Evolutionary conservation across 2,113 vertebrate species (phyloP).

Genomic region (Loxodonta africana): DNA sequence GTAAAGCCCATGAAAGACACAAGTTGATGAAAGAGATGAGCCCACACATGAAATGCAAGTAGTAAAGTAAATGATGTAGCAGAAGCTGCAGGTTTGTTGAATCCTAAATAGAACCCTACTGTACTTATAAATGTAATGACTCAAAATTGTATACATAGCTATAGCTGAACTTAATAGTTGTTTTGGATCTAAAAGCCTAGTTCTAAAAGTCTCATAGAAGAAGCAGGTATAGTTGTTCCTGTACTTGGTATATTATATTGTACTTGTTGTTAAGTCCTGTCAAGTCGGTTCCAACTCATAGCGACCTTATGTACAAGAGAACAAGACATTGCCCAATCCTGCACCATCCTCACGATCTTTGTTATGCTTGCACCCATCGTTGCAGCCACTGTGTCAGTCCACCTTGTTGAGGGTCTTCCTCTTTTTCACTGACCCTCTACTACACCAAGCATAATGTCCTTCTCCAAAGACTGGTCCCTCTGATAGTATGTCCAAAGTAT

Average conservation of each 20-base stretch:
- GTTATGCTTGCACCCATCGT: too few species aligned
- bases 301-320: too few species aligned
- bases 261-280: too few species aligned
- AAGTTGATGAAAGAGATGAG: slow-evolving; percentile 91
- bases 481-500: too few species aligned
- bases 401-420: too few species aligned
- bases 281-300: too few species aligned
- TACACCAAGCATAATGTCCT: too few species aligned
- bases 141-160: slow-evolving; percentile 9
- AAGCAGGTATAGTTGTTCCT: not conserved
- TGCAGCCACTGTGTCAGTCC: too few species aligned
- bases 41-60: slow-evolving; percentile 89
- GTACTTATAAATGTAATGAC: slow-evolving; percentile 87
- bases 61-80: slow-evolving; percentile 93
- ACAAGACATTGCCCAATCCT: too few species aligned
- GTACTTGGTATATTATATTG: not conserved
- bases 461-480: too few species aligned
- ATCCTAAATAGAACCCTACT: slow-evolving; percentile 92
- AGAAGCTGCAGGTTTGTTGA: slow-evolving; percentile 94
- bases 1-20: slow-evolving; percentile 90
- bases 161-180: not conserved
- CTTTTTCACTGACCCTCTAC: too few species aligned
- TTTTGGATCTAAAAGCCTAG: not conserved
- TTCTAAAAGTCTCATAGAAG: not conserved
- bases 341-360: too few species aligned